phyloP scores from a whole-genome alignment of 2,888 invertebrate genomes.

The Tenthredo livida region DNA sequence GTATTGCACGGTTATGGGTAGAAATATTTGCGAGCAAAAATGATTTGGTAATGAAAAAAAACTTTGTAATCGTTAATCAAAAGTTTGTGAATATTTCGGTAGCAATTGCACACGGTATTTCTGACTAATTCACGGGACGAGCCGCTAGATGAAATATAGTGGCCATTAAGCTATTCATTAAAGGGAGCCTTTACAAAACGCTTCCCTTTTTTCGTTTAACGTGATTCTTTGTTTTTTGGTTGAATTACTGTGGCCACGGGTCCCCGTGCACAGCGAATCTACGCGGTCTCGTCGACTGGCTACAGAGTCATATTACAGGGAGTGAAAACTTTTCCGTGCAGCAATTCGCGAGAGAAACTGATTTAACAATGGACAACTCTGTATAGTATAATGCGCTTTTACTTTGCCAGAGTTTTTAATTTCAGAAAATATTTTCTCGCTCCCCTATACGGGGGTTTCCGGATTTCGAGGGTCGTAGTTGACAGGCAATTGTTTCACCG shows the following conservation, averaged over 20 bases:
- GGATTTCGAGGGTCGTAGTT: conserved; percentile 32
- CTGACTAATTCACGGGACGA: conserved; percentile 12
- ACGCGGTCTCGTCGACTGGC: conserved; percentile 21
- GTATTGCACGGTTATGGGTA: not conserved
- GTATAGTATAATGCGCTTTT: conserved; percentile 39
- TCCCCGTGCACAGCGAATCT: conserved; percentile 1
- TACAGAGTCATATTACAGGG: conserved; percentile 32
- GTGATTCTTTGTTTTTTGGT: conserved; percentile 47
- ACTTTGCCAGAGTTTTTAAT: conserved; percentile 42
- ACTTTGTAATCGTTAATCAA: conserved; percentile 25
- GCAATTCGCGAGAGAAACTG: conserved; percentile 35
- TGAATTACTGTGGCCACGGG: conserved; percentile 27
- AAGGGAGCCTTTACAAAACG: conserved; percentile 42
- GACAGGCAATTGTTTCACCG: not conserved
- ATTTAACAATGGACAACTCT: conserved; percentile 42
- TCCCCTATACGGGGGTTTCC: not conserved
- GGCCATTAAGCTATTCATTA: conserved; percentile 46
- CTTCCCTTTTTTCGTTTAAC: conserved; percentile 31
- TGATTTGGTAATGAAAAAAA: not conserved
- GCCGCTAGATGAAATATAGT: conserved; percentile 46
- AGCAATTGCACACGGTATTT: conserved; percentile 35
- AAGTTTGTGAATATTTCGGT: conserved; percentile 25
- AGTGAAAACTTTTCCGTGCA: conserved; percentile 22
- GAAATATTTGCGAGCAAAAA: not conserved
- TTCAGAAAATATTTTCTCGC: conserved; percentile 30